These are phyloP conservation scores for Drosophila prolongata DNA, from an alignment of 2,888 invertebrate genomes.

Conservation along the genomic window DNA sequence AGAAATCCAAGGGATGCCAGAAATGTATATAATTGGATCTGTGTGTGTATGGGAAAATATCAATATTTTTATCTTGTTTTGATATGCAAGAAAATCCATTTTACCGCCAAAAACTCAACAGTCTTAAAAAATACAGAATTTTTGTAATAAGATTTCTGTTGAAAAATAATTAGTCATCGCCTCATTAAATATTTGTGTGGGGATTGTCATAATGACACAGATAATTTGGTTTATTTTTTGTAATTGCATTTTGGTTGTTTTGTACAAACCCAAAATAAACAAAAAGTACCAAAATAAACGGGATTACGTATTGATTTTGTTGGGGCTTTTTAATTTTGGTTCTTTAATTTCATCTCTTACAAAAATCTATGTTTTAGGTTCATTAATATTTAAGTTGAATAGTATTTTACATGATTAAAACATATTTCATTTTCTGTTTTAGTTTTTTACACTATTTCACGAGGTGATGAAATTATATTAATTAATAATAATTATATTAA, in stretches of 20 bases:
- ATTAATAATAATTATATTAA: background rate
- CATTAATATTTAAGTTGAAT: too few species aligned
- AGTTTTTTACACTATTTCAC: background rate
- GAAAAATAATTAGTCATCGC: background rate
- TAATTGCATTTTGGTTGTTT: background rate
- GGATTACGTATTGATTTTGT: background rate
- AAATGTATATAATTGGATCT: constrained; percentile 8
- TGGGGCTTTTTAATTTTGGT: background rate
- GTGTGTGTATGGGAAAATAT: constrained; percentile 19
- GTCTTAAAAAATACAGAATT: background rate
- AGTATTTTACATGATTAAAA: background rate
- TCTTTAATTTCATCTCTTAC: background rate
- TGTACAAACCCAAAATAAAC: background rate
- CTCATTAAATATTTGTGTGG: background rate
- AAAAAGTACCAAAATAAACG: too few species aligned
- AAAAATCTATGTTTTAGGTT: background rate
- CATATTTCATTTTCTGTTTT: background rate
- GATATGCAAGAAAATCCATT: constrained; percentile 1
- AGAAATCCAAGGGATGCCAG: constrained; percentile 41
- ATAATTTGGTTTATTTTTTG: background rate
- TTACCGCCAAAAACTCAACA: constrained; percentile 19
- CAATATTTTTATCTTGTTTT: constrained; percentile 31
- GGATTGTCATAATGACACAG: constrained; percentile 1
- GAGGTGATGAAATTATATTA: background rate
- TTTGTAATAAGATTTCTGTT: background rate